Base-by-base conservation (phyloP, 2,888 invertebrate species). In the Caenorhabditis macrosperma region DNA sequence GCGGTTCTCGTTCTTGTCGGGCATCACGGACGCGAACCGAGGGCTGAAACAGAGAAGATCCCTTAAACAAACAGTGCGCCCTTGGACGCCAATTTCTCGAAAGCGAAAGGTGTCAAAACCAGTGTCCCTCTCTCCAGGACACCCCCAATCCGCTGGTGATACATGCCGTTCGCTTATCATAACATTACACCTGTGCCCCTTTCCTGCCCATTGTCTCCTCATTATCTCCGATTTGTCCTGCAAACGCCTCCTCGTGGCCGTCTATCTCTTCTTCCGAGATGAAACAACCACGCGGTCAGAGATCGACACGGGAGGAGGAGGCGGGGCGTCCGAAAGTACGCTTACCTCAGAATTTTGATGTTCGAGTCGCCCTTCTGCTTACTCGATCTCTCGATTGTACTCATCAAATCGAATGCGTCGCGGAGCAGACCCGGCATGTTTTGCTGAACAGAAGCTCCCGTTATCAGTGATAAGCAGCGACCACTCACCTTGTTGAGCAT, bases 11-110 rank as follows among this genome's bases (percentile, higher is more conserved):
- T 77, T 81, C 52, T 85, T 83, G 59, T 89, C 88, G 7, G 89
- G 88, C 85, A 89, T 87, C 6, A 89, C 46, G 0, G 88, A 81
- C 1, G 87, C 87, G 54, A 88, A 83, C 1, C 88, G 75, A 7
- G 88, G 88, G 30, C 82, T 83, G 50, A 81, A 75, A 50, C 3
- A 17, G 15, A 15, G 9, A 3, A 48, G 7, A 12, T 41, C 7
- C 41, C 5, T 10, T 9, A 26, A 5, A 44, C 17, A 28, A 7
- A 60, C 24, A 41, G 15, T 57, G n/a, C 33, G 4, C 22, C 15
- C 22, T 7, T 9, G 9, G 12, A 15, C 15, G 9, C 17, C 12
- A 48, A 9, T 38, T 35, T 30, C n/a, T 35, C 24, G 7, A 54
- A 46, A 59, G 57, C 28, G 54, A 63, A 46, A 50, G 24, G 63